Base-by-base conservation (phyloP, 1,140 invertebrate species). In the Bombus consobrinus region DNA sequence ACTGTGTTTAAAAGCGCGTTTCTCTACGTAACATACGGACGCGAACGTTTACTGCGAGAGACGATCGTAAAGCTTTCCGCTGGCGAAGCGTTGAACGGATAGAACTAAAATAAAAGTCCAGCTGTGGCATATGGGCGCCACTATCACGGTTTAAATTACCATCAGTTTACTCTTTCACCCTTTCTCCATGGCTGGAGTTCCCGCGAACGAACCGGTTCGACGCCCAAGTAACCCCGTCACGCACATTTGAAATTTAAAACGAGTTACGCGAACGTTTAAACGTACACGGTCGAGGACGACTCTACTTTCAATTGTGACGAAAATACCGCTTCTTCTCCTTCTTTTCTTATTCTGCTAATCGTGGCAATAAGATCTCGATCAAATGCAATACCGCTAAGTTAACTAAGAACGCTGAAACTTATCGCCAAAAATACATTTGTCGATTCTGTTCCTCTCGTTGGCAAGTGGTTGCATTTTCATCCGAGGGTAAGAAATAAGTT, bases 81-180 rank as follows among this genome's bases (percentile, higher is more conserved):
- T 39, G 72, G 53, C 32, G 22, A 15, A 39, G 53, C 72, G 15
- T 43, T 25, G 79, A 53, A 25, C 6, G 10, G 32, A 47, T 28
- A 37, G 13, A 37, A 47, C 68, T 64, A 80, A 85, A 83, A 83
- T 83, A 77, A 85, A 80, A 85, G 62, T 79, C 25, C 53, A 72
- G 41, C 68, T 72, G 68, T 39, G 32, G 34, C 79, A 75, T 68
- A 85, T 74, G 83, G 59, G 71, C 43, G 47, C 62, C 83, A 39
- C 77, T 62, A 85, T 85, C 59, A n/a, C 53, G 34, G 34, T 41
- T 37, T 53, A 47, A 81, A 81, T 81, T 85, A 57, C 79, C 57
- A 81, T 85, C 84, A 57, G 62, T 81, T 85, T 81, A 68, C 78
- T 81, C 78, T 57, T 68, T 57, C 79, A 37, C 78, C 78, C 77